These are phyloP conservation scores for Chironomus riparius DNA, from an alignment of 2,888 invertebrate species.

Conservation along the genomic window DNA sequence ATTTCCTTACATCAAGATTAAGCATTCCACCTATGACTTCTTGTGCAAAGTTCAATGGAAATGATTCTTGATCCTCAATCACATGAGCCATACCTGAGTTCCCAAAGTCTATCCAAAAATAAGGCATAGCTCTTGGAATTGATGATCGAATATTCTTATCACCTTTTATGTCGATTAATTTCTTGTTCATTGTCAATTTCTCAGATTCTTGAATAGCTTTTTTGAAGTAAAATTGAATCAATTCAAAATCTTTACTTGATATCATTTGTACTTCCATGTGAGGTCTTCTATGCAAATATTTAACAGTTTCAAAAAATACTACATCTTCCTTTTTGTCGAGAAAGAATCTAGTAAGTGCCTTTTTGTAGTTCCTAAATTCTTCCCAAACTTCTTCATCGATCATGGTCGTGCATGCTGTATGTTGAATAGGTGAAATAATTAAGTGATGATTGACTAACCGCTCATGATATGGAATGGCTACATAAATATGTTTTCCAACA, in stretches of 20 bases:
- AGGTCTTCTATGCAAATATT: slow-evolving; percentile 59
- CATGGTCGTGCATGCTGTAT: slow-evolving; percentile 67
- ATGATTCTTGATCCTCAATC: slow-evolving; percentile 83
- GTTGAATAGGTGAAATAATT: slow-evolving; percentile 73
- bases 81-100: slow-evolving; percentile 92
- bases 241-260: slow-evolving; percentile 73
- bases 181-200: slow-evolving; percentile 94
- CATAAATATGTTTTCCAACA: slow-evolving; percentile 71
- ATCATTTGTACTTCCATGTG: slow-evolving; percentile 87
- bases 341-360: slow-evolving; percentile 71
- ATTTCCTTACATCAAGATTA: slow-evolving; percentile 72
- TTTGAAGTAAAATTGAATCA: slow-evolving; percentile 94
- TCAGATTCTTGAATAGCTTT: slow-evolving; percentile 95
- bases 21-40: slow-evolving; percentile 94
- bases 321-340: slow-evolving; percentile 62
- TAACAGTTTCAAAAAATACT: slow-evolving; percentile 84
- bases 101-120: slow-evolving; percentile 91
- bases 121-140: slow-evolving; percentile 88
- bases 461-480: slow-evolving; percentile 69
- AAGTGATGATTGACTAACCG: slow-evolving; percentile 82
- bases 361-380: slow-evolving; percentile 72
- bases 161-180: slow-evolving; percentile 60
- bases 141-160: slow-evolving; percentile 61
- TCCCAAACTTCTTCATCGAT: slow-evolving; percentile 92
- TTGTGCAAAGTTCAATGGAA: slow-evolving; percentile 84